These are phyloP conservation scores for Drosophila longiperda DNA, from an alignment of 2,888 invertebrate genomes.

Conservation along the genomic window DNA sequence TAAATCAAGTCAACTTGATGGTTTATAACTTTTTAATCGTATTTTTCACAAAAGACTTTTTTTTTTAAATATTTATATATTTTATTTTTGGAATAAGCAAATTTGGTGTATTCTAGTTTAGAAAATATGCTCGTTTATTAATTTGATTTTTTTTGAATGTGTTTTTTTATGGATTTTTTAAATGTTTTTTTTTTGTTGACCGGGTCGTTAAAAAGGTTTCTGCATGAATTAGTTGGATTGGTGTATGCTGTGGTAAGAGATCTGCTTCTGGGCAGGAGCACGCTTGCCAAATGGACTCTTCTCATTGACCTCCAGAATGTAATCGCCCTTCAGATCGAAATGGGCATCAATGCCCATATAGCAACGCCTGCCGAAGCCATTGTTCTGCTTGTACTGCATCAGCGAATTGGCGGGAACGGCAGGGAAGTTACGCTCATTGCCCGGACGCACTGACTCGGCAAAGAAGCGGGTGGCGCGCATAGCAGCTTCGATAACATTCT, in stretches of 20 bases:
- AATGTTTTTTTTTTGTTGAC: conserved; percentile 1
- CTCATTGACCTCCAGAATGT: conserved; percentile 81
- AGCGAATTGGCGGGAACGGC: conserved; percentile 81
- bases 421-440: conserved; percentile 83
- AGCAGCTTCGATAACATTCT: conserved; percentile 80
- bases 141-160: conserved; percentile 5
- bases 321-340: conserved; percentile 80
- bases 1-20: neutral
- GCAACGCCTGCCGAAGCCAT: conserved; percentile 76
- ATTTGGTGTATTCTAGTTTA: neutral
- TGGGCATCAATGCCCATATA: conserved; percentile 82
- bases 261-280: conserved; percentile 72
- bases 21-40: neutral
- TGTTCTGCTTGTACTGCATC: conserved; percentile 76
- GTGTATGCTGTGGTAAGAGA: conserved; percentile 66
- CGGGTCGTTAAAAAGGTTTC: neutral
- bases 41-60: neutral
- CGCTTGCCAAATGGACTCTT: conserved; percentile 82
- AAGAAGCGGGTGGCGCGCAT: conserved; percentile 81
- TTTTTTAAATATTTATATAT: neutral
- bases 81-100: neutral
- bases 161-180: conserved; percentile 1
- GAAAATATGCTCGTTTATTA: conserved; percentile 42
- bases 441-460: conserved; percentile 83
- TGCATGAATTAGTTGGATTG: conserved; percentile 29